These are phyloP conservation scores for Aurelia sp. DNA, from an alignment of 30 jellyfish, hydroid and myxozoan genomes.

Conservation along the genomic window DNA sequence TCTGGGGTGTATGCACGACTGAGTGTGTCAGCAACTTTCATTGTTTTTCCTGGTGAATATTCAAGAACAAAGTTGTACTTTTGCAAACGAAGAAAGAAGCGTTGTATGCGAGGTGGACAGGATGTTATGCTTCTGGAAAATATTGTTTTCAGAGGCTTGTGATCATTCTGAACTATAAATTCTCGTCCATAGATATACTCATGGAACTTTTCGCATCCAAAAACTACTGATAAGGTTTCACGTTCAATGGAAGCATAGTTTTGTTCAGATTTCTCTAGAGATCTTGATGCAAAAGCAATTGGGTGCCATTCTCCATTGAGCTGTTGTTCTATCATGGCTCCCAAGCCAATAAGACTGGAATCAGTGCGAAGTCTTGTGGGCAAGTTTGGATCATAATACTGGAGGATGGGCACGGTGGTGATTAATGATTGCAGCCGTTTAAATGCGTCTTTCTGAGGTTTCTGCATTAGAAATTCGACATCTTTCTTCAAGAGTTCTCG, in stretches of 20 bases:
- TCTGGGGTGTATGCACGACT: conserved; percentile 53
- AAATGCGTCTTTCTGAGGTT: no score
- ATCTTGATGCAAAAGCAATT: no score
- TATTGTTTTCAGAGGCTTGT: neutral
- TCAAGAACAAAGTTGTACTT: conserved; percentile 40
- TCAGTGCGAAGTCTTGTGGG: conserved; percentile 49
- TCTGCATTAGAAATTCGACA: conserved; percentile 22
- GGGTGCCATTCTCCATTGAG: no score
- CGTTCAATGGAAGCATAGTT: no score
- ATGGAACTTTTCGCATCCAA: no score
- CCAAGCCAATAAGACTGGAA: conserved; percentile 45
- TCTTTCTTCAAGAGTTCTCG: conserved; percentile 35
- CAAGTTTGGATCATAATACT: conserved; percentile 42
- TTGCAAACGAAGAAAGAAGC: conserved; percentile 48
- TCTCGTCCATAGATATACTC: no score
- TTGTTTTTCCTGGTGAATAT: conserved; percentile 54
- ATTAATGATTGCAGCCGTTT: neutral
- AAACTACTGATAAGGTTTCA: no score
- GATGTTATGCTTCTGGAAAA: conserved; percentile 28
- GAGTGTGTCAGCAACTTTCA: conserved; percentile 50
- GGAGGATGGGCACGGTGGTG: conserved; percentile 28
- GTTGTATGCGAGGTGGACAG: conserved; percentile 53
- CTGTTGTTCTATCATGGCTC: conserved; percentile 39
- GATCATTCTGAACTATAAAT: no score
- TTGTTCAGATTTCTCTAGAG: no score